Evolutionary conservation across 53 echinoderm and acorn worm species (phyloP), one percentile per base, ranked within the genome.

Genomic region (Paracentrotus lividus): DNA sequence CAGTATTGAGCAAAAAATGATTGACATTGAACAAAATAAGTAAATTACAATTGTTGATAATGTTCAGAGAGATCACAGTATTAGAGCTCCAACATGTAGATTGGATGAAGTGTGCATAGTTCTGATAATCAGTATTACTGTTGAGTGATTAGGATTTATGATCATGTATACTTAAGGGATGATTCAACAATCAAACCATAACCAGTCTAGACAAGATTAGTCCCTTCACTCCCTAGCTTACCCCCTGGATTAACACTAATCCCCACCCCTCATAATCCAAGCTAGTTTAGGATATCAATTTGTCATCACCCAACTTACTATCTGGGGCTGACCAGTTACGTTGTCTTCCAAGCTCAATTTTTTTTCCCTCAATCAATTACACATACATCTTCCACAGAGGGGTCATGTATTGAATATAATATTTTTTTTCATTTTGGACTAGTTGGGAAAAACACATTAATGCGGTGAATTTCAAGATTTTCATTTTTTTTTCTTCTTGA

Each of bases 151-250:
- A 69, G 34, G 31, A 69, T 0, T 61, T n/a, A 34, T 8, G 27
- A 64, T 6, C 29, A 64, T 64, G 26, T 29, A 29, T 69, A 69
- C 69, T 69, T 36, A 69, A n/a, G n/a, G n/a, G 38, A 69, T 69
- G 18, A 69, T 36, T 69, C 69, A 36, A 36, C n/a, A 38, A 69
- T 67, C 67, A 32, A 31, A 31, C 32, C 6, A 33, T 67, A 67
- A 67, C 67, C 38, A 69, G 69, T 69, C 69, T 69, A 36, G 36
- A 69, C 69, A 69, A n/a, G 69, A 69, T 69, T 69, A 69, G 38
- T 69, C 69, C 38, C 2, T 40, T 36, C 38, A 16, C 69, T 69
- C 69, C 38, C 38, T 69, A 5, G 36, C 38, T 69, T 18, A 14
- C 38, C 69, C 36, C 69, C 16, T 69, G 38, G 69, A 69, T 69